Evolutionary conservation across 2,113 vertebrate species (phyloP).

Genomic region (Anarrhichthys ocellatus): DNA sequence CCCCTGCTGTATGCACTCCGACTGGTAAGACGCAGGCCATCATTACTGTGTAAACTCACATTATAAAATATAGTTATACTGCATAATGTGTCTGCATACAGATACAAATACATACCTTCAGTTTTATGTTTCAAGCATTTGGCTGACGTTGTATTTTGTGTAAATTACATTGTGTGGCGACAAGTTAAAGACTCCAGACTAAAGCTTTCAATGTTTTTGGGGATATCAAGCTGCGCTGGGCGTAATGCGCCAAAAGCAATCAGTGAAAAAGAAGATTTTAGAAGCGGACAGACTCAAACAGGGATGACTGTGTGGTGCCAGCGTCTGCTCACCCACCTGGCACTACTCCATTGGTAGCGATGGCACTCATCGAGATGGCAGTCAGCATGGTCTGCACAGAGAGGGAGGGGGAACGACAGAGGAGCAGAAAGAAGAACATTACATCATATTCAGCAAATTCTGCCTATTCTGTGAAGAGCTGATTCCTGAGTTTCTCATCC

Average conservation of each 20-base stretch:
- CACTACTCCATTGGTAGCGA: constrained; percentile 98
- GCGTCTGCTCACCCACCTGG: constrained; percentile 90
- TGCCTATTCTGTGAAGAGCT: background rate
- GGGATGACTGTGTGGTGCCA: constrained; percentile 65
- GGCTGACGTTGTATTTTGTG: constrained; percentile 59
- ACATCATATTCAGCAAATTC: constrained; percentile 20
- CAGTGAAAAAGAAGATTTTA: constrained; percentile 65
- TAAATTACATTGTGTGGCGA: constrained; percentile 41
- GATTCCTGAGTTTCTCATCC: background rate
- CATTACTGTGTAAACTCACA: constrained; percentile 63
- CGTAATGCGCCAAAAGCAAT: constrained; percentile 71
- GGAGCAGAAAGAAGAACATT: constrained; percentile 26
- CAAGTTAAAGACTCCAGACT: constrained; percentile 60
- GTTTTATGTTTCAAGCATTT: constrained; percentile 32
- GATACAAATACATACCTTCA: constrained; percentile 16
- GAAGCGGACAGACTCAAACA: constrained; percentile 69
- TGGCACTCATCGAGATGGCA: constrained; percentile 99
- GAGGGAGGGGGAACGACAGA: constrained; percentile 47
- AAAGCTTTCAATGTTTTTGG: constrained; percentile 65
- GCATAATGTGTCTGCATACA: constrained; percentile 18
- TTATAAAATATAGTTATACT: constrained; percentile 51
- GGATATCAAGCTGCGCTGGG: constrained; percentile 67
- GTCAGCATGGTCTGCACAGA: constrained; percentile 95
- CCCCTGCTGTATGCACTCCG: constrained; percentile 58
- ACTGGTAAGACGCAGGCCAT: constrained; percentile 57